Evolutionary conservation across 2,113 vertebrate species (phyloP).

Genomic region (Varanus salvator): DNA sequence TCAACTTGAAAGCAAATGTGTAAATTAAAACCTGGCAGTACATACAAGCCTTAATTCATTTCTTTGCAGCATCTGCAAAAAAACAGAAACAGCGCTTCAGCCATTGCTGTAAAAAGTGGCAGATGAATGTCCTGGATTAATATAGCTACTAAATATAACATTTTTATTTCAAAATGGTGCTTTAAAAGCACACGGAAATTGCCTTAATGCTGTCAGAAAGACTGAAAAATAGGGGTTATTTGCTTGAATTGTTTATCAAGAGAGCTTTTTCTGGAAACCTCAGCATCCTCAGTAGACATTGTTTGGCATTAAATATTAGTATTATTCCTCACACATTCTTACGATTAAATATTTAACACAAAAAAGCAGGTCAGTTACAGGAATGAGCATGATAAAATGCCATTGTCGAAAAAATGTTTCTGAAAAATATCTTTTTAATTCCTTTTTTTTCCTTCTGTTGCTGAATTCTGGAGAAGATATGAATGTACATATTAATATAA

Average conservation of each 20-base stretch:
- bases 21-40: constrained; percentile 40
- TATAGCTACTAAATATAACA: constrained; percentile 58
- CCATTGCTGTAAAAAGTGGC: constrained; percentile 8
- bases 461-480: neutral
- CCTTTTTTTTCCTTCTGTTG: neutral
- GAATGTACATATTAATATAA: neutral
- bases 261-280: neutral
- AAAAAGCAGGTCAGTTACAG: neutral
- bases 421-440: neutral
- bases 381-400: neutral
- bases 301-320: constrained; percentile 25
- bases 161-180: constrained; percentile 57
- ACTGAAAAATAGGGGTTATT: constrained; percentile 43
- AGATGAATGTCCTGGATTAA: constrained; percentile 32
- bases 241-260: constrained; percentile 35
- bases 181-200: constrained; percentile 60
- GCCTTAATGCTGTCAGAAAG: constrained; percentile 54
- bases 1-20: constrained; percentile 41
- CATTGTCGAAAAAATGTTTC: neutral
- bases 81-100: constrained; percentile 43
- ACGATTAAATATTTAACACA: constrained; percentile 27
- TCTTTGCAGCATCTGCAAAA: constrained; percentile 9
- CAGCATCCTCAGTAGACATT: neutral
- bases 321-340: constrained; percentile 9
- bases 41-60: constrained; percentile 54